Conservation (phyloP, 2,888 invertebrate species). For the Dastarcus helophoroides region DNA sequence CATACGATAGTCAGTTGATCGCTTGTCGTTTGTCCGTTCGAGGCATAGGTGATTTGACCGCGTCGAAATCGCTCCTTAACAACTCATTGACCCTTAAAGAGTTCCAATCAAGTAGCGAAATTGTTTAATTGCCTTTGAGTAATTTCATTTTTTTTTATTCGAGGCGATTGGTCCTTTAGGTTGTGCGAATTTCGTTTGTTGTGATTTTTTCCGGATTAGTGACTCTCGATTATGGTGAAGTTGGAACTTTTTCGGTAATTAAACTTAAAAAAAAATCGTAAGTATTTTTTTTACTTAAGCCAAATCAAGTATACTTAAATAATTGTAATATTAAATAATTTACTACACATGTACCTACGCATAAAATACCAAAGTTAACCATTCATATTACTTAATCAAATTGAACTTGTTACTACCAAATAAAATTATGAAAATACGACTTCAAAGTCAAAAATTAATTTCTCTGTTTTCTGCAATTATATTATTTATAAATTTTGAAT, state of each 20-base stretch:
- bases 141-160: conserved; percentile 17
- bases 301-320: no score
- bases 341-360: no score
- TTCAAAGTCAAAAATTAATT: no score
- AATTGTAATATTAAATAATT: no score
- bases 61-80: conserved; percentile 15
- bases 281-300: no score
- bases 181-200: conserved; percentile 7
- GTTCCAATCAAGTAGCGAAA: conserved; percentile 26
- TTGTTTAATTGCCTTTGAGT: conserved; percentile 29
- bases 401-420: no score
- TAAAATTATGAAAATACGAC: no score
- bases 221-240: conserved; percentile 7
- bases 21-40: conserved; percentile 11
- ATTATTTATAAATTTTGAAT: no score
- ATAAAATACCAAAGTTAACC: no score
- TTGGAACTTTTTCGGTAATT: neutral
- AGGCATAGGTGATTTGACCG: conserved; percentile 11
- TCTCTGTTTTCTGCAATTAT: no score
- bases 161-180: neutral
- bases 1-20: conserved; percentile 28
- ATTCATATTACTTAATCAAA: no score
- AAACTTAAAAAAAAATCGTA: neutral
- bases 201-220: conserved; percentile 4
- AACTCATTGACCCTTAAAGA: conserved; percentile 24